A percentile compares a stretch with the other conserved stretches of the same genome.
Conservation (phyloP, 2,797 vertebrate species). For the Harpagifer antarcticus region DNA sequence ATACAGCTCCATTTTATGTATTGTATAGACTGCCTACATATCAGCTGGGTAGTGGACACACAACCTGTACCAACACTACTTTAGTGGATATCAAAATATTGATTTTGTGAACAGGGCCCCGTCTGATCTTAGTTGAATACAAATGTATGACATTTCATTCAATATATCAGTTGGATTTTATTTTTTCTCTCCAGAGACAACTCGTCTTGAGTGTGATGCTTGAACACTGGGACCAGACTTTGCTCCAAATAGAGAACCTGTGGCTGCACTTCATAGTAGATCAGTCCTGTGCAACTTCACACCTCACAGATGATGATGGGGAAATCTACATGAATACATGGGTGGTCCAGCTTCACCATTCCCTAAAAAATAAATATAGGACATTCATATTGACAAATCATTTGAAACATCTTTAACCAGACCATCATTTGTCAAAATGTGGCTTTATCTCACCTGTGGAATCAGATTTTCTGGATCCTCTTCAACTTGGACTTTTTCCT, state of each 20-base stretch:
- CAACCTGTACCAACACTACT: conserved; percentile 52
- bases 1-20: conserved; percentile 37
- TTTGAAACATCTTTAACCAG: not conserved
- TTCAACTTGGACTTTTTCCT: conserved; percentile 96
- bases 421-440: not conserved
- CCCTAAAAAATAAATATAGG: conserved; percentile 82
- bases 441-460: conserved; percentile 90
- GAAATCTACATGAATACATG: conserved; percentile 97
- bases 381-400: not conserved
- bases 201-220: conserved; percentile 23
- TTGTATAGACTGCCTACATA: conserved; percentile 64
- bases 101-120: conserved; percentile 34
- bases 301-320: conserved; percentile 97
- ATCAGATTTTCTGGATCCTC: conserved; percentile 97
- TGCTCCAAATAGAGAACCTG: conserved; percentile 30
- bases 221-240: conserved; percentile 33
- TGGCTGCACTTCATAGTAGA: conserved; percentile 25
- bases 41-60: conserved; percentile 63
- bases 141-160: conserved; percentile 63
- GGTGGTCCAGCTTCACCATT: conserved; percentile 93
- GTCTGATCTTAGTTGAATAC: conserved; percentile 42
- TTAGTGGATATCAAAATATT: conserved; percentile 54
- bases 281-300: conserved; percentile 76
- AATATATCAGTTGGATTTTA: conserved; percentile 33
- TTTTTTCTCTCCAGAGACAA: conserved; percentile 28